Evolutionary conservation across 1,140 invertebrate species (phyloP), one percentile per base, ranked within the genome.

Genomic region (Drosophila albomicans): DNA sequence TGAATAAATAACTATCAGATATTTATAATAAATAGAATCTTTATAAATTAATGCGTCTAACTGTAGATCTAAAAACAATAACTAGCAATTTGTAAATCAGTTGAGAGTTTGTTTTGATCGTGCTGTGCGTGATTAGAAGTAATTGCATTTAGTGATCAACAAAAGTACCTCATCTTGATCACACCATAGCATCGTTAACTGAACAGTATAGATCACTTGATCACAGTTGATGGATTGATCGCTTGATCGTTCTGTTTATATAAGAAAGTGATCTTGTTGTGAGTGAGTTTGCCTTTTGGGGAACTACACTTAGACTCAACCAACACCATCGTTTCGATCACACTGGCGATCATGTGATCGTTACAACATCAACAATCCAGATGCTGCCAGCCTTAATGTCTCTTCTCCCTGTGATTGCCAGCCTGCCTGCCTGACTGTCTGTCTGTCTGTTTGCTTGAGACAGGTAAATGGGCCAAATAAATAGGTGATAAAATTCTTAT

Each of bases 401-500:
- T 43, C 6, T 25, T 25, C 20, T 25, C 20, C 20, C 20, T 25
- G 20, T 25, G 20, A 25, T 25, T 25, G 20, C 2, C 30, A 15
- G 3, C 15, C 46, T 35, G 41, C 11, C 41, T 43, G 5, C 0
- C 38, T 32, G 30, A 1, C 20, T 25, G 35, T 38, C 35, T 25
- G 35, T 38, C 35, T 59, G 56, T 35, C 13, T 8, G 30, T 62
- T 62, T 65, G 63, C 11, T 32, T 5, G 32, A 32, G 51, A 65
- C 62, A 72, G 63, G 15, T 67, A 68, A 74, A 61, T 74, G 65
- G 71, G 64, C 57, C 57, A 65, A 65, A 61, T 62, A 57, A 32
- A 58, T 63, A 54, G 43, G 43, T 71, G 72, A 79, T 76, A 72
- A 71, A 76, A 68, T 79, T 63, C 67, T 38, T 59, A 52, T 43